These are phyloP conservation scores for Pinna nobilis DNA, from an alignment of 1,140 invertebrate genomes.

Conservation along the genomic window DNA sequence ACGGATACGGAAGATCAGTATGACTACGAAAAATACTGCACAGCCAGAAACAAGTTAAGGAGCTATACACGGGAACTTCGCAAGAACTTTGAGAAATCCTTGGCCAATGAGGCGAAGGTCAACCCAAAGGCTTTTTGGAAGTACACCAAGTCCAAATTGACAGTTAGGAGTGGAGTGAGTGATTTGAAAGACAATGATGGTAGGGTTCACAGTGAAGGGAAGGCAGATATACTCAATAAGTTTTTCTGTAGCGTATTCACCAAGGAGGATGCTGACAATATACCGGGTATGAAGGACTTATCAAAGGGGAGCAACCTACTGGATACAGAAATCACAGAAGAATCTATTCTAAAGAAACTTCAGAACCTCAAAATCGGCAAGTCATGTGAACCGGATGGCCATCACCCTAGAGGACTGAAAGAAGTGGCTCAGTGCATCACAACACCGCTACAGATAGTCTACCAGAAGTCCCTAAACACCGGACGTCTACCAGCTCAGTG, in stretches of 20 bases:
- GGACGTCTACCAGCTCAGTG: conserved; percentile 7
- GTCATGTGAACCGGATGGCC: conserved; percentile 7
- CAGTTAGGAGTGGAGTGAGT: neutral
- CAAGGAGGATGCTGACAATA: neutral
- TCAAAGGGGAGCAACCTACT: neutral
- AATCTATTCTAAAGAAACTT: neutral
- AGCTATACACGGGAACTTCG: neutral
- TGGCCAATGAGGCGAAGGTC: neutral
- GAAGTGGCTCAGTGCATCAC: neutral
- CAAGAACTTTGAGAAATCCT: neutral
- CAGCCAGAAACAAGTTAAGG: neutral
- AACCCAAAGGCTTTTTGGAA: neutral
- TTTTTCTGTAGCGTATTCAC: conserved; percentile 13
- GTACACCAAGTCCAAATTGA: conserved; percentile 1
- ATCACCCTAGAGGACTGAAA: conserved; percentile 1
- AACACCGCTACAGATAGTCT: neutral
- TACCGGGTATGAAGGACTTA: neutral
- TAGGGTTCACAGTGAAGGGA: neutral
- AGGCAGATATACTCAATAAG: neutral
- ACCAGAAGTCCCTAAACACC: neutral
- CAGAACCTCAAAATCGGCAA: neutral
- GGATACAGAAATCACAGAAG: neutral
- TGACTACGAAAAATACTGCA: neutral
- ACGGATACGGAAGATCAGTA: neutral
- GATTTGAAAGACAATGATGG: conserved; percentile 6